Evolutionary conservation across 2,797 vertebrate genomes (phyloP).

Genomic region (Microctenopoma stevenorrisi): DNA sequence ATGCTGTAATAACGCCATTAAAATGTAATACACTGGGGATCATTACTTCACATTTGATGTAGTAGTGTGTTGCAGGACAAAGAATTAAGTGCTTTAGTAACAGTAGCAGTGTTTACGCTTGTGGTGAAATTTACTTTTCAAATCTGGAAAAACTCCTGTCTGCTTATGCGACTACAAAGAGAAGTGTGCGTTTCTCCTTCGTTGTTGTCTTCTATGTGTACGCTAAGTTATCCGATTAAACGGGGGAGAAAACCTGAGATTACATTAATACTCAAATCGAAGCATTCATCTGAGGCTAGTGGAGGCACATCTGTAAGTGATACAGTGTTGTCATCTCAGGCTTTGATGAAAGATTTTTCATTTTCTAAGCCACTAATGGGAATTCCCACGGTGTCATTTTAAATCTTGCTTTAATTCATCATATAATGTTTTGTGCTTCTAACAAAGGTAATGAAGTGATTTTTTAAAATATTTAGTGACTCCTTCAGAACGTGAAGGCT

Average conservation of each 20-base stretch:
- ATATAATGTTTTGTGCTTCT: slow-evolving; percentile 50
- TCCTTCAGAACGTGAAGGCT: slow-evolving; percentile 34
- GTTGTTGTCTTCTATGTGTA: slow-evolving; percentile 32
- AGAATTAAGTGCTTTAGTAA: slow-evolving; percentile 30
- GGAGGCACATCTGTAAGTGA: slow-evolving; percentile 51
- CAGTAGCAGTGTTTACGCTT: slow-evolving; percentile 16
- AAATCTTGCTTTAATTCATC: slow-evolving; percentile 63
- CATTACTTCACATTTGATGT: slow-evolving; percentile 70
- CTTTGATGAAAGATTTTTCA: slow-evolving; percentile 72
- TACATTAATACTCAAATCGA: slow-evolving; percentile 31
- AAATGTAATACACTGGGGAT: slow-evolving; percentile 75
- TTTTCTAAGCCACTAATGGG: slow-evolving; percentile 68
- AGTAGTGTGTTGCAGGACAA: slow-evolving; percentile 47
- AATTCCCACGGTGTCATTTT: slow-evolving; percentile 62
- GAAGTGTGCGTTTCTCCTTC: slow-evolving; percentile 31
- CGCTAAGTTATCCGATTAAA: slow-evolving; percentile 55
- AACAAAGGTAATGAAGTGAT: slow-evolving; percentile 50
- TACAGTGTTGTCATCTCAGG: slow-evolving; percentile 55
- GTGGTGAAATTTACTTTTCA: slow-evolving; percentile 45
- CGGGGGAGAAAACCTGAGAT: slow-evolving; percentile 24
- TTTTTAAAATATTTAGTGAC: background rate
- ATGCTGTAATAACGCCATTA: slow-evolving; percentile 78
- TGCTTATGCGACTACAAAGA: slow-evolving; percentile 18
- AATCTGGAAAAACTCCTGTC: slow-evolving; percentile 28
- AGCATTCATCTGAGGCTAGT: slow-evolving; percentile 39